phyloP scores from a whole-genome alignment of 2,797 vertebrate species.

The Peromyscus nudipes region DNA sequence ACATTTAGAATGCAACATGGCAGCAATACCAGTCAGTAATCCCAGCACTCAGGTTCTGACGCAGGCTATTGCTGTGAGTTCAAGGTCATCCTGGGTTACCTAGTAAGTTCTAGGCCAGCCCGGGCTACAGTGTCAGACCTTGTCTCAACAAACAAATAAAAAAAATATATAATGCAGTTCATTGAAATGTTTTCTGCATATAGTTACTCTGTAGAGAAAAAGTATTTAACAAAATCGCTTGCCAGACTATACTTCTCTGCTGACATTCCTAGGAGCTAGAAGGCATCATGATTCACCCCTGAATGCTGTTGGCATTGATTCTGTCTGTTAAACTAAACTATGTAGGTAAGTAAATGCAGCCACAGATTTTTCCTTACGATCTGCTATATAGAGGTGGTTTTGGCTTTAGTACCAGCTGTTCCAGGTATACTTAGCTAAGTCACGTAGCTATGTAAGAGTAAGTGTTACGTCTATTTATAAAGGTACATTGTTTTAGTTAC shows the following conservation, averaged over 20 bases:
- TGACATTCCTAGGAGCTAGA: conserved; percentile 56
- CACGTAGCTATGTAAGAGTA: conserved; percentile 71
- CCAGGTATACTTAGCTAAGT: conserved; percentile 76
- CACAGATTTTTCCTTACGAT: conserved; percentile 63
- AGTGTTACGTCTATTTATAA: conserved; percentile 74
- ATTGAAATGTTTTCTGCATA: conserved; percentile 30
- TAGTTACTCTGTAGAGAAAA: conserved; percentile 51
- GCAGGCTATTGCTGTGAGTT: not conserved
- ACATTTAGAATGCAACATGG: conserved; percentile 5
- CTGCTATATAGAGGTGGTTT: conserved; percentile 56
- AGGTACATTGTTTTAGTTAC: conserved; percentile 71
- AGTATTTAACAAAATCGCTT: conserved; percentile 61
- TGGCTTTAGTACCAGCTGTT: conserved; percentile 70
- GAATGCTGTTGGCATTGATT: conserved; percentile 60
- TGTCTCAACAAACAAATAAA: not conserved
- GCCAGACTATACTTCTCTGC: conserved; percentile 49
- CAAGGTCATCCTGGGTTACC: not conserved
- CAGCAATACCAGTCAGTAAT: not conserved
- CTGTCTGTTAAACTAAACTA: conserved; percentile 62
- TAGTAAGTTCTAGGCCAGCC: not conserved
- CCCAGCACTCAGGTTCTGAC: not conserved
- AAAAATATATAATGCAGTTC: conserved; percentile 29
- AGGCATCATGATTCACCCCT: conserved; percentile 53
- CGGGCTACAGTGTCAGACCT: not conserved
- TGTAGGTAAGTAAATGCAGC: conserved; percentile 72